These are phyloP conservation scores for Iselma pallidipennis DNA, from an alignment of 2,888 invertebrate genomes.

Conservation along the genomic window DNA sequence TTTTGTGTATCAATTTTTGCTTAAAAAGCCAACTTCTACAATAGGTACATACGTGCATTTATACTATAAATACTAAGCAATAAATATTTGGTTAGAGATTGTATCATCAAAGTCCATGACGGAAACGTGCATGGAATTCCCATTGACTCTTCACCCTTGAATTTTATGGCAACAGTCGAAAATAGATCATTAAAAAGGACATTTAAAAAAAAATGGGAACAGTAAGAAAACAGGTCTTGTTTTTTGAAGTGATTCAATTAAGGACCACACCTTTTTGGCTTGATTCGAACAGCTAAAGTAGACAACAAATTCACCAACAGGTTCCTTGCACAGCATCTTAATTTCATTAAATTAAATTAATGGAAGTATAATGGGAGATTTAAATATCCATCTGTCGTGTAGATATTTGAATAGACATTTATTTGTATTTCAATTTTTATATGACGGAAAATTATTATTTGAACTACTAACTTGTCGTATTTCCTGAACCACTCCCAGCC, in stretches of 20 bases:
- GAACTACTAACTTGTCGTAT: not conserved
- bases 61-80: not conserved
- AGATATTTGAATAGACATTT: not conserved
- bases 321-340: not conserved
- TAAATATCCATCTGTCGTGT: not conserved
- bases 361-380: not conserved
- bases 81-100: slow-evolving; percentile 1
- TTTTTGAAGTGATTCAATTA: not conserved
- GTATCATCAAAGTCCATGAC: slow-evolving; percentile 30
- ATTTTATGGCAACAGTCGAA: not conserved
- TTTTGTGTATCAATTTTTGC: no score
- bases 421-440: no score
- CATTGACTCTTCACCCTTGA: slow-evolving; percentile 9
- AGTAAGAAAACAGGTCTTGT: not conserved
- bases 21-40: not conserved
- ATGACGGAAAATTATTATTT: no score
- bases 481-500: not conserved
- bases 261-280: not conserved
- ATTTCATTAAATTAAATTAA: not conserved
- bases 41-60: not conserved
- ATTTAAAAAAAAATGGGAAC: not conserved
- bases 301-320: not conserved
- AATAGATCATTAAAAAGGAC: not conserved
- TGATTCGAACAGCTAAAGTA: not conserved
- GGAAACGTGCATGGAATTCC: slow-evolving; percentile 35